A percentile compares a stretch with the other conserved stretches of the same genome.
These are phyloP conservation scores for Chinchilla lanigera DNA, from an alignment of 2,113 vertebrate genomes.

Conservation along the genomic window DNA sequence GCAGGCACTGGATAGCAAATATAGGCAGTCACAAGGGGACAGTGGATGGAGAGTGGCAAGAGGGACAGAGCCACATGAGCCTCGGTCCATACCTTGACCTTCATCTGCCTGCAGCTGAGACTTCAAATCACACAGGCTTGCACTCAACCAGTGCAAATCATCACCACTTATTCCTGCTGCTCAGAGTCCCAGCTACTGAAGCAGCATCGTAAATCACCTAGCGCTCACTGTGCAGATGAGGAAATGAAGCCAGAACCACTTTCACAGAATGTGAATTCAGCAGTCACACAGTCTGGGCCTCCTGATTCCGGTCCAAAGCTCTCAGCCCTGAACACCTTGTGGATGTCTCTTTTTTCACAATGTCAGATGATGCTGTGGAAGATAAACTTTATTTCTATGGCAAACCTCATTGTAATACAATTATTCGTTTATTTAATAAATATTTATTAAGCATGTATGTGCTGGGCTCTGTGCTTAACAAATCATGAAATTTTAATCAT, in stretches of 20 bases:
- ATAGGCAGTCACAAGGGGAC: fast-evolving
- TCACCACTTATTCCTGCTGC: neutral
- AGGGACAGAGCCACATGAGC: neutral
- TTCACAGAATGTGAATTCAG: neutral
- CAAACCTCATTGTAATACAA: slow-evolving; percentile 18
- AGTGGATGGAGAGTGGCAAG: neutral
- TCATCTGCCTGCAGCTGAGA: fast-evolving
- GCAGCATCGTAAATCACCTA: neutral
- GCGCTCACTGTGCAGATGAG: fast-evolving
- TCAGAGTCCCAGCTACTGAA: neutral
- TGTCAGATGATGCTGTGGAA: neutral
- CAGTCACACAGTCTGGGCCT: neutral
- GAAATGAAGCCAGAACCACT: fast-evolving
- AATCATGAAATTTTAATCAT: slow-evolving; percentile 64
- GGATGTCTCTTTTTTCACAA: neutral
- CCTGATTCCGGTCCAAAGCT: fast-evolving
- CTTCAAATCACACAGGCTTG: fast-evolving
- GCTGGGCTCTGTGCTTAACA: neutral
- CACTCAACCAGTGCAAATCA: fast-evolving
- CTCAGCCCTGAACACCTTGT: neutral
- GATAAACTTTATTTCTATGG: neutral
- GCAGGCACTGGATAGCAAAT: fast-evolving
- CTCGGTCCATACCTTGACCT: neutral
- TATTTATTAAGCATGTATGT: slow-evolving; percentile 32
- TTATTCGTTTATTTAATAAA: slow-evolving; percentile 58